A percentile compares a stretch with the other conserved stretches of the same genome.
Conservation (phyloP, 2,113 vertebrate species). For the Gambusia affinis region DNA sequence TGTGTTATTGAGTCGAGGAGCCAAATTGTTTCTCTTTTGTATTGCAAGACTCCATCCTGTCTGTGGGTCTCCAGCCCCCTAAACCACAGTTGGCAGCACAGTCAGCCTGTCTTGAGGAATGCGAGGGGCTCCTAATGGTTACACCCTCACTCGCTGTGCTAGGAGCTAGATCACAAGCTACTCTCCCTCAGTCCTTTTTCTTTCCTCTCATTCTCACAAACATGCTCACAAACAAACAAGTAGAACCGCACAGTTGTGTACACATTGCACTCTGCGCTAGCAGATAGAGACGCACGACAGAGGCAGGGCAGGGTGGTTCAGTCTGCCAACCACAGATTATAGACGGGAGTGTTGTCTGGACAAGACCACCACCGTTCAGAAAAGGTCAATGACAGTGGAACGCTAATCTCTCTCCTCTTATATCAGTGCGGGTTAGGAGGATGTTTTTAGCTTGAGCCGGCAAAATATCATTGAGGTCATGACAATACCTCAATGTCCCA, state of each 20-base stretch:
- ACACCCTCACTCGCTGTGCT: constrained; percentile 63
- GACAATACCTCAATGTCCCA: not conserved
- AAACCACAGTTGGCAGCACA: constrained; percentile 82
- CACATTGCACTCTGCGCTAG: constrained; percentile 2
- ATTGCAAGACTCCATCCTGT: constrained; percentile 85
- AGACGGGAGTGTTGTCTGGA: constrained; percentile 60
- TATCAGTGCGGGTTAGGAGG: constrained; percentile 59
- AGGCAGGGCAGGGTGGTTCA: constrained; percentile 40
- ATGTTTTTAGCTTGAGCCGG: constrained; percentile 46
- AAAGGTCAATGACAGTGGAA: constrained; percentile 63
- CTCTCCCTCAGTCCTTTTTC: constrained; percentile 51
- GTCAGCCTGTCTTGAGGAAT: constrained; percentile 78
- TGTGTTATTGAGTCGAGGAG: constrained; percentile 78
- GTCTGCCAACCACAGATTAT: constrained; percentile 58
- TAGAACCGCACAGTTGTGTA: constrained; percentile 39
- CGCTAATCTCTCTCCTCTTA: constrained; percentile 47
- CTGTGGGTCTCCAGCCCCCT: constrained; percentile 83
- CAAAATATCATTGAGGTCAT: constrained; percentile 53
- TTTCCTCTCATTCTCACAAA: constrained; percentile 43
- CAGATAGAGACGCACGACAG: constrained; percentile 12
- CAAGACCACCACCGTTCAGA: constrained; percentile 57
- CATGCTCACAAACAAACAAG: constrained; percentile 65
- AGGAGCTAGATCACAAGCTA: constrained; percentile 59
- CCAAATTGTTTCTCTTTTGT: constrained; percentile 84
- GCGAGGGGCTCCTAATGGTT: constrained; percentile 77